These are phyloP conservation scores for Procavia capensis DNA, from an alignment of 2,113 vertebrate species.

Conservation along the genomic window DNA sequence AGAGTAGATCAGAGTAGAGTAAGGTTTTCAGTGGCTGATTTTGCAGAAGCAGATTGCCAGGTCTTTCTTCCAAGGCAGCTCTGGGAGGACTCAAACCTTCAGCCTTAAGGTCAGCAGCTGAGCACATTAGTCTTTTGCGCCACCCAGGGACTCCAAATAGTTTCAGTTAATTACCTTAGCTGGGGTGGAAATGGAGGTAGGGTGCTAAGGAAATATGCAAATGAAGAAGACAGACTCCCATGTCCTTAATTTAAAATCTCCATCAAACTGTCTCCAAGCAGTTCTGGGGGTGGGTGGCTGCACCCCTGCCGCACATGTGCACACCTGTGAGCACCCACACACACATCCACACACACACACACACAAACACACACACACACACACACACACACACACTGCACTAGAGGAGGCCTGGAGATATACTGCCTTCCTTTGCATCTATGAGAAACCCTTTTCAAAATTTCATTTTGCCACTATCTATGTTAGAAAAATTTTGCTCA, in stretches of 20 bases:
- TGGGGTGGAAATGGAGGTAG: no score
- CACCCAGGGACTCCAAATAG: background rate
- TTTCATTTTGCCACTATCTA: slow-evolving; percentile 21
- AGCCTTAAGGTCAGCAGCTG: background rate
- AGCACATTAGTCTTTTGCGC: background rate
- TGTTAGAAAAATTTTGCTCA: slow-evolving; percentile 44
- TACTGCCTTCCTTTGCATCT: background rate
- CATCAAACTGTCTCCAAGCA: background rate
- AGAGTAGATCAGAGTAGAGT: background rate
- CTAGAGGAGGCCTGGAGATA: background rate
- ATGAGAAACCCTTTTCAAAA: background rate
- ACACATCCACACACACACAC: background rate
- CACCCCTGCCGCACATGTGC: rapidly evolving
- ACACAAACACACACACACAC: no score
- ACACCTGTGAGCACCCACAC: background rate
- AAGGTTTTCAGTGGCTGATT: background rate
- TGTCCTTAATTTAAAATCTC: background rate
- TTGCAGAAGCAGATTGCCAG: background rate
- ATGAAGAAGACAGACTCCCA: background rate
- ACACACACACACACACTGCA: background rate
- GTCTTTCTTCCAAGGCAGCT: background rate
- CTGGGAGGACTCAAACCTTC: background rate
- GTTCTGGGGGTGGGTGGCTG: background rate
- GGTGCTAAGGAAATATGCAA: background rate
- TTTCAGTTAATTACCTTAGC: background rate